Evolutionary conservation across 2,888 invertebrate species (phyloP), one percentile per base, ranked within the genome.

Genomic region (Nomada flava): DNA sequence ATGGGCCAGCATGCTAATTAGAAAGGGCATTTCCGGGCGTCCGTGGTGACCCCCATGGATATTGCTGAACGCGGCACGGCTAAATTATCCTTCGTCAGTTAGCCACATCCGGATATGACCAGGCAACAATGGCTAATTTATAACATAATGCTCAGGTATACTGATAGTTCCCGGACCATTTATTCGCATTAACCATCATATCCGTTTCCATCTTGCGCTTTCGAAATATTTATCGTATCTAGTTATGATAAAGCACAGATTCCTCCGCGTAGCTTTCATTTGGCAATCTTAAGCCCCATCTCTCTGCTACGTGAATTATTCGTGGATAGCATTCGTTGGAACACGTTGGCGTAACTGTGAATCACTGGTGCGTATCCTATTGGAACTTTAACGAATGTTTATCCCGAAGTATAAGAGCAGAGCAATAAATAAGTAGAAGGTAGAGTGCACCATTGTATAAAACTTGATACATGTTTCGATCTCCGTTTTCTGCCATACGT

Each of bases 71-170:
- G 84, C 82, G 87, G 81, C 86, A 85, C 87, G 85, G 89, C 86
- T 90, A 91, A 92, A 92, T 92, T 92, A 92, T 90, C 92, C 92
- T 90, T 89, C 92, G 90, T 92, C 91, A 91, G 91, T 90, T 91
- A 89, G 91, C 89, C 85, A 85, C 88, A 87, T 89, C 87, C 86
- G 89, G 87, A 87, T 86, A 87, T 88, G 86, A 88, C 86, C 80
- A 82, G 79, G 81, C 89, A 88, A 92, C 92, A 92, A 92, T 91
- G 85, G 91, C 90, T 91, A 92, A 92, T 92, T 92, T 91, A 89
- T 88, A 89, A 86, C 90, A 85, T 91, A 91, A 91, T 90, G 86
- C 88, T 57, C 73, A 73, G 80, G 75, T 88, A 85, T 84, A 87
- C 88, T 86, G 88, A 88, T 85, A 87, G 84, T 88, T 88, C 82